phyloP scores from a whole-genome alignment of 64 coral and sea anemone species.

The Orbicella faveolata region DNA sequence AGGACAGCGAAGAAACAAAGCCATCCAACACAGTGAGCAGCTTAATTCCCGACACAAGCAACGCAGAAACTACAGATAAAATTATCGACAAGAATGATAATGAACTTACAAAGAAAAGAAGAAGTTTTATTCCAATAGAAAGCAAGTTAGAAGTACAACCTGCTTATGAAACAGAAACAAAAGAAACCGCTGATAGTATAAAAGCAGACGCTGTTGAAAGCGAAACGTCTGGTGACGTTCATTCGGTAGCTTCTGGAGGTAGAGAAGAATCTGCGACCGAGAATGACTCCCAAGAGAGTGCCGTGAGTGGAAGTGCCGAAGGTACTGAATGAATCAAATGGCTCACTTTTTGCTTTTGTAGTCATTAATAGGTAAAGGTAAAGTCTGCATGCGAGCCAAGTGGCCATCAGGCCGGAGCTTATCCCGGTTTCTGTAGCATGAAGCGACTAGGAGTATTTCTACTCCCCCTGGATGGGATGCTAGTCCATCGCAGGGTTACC shows the following conservation, averaged over 20 bases:
- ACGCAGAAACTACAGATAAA: slow-evolving; percentile 18
- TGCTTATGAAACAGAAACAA: not conserved
- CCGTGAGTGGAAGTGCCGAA: slow-evolving; percentile 12
- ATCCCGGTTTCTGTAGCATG: no score
- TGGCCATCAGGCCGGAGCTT: no score
- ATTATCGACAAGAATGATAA: not conserved
- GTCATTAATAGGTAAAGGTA: no score
- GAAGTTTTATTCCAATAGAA: slow-evolving; percentile 12
- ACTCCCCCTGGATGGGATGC: no score
- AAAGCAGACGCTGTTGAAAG: not conserved
- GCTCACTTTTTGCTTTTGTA: no score
- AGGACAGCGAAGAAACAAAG: slow-evolving; percentile 25
- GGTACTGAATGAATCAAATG: not conserved
- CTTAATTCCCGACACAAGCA: slow-evolving; percentile 13
- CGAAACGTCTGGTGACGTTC: not conserved
- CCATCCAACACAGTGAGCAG: slow-evolving; percentile 1
- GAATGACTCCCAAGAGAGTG: not conserved
- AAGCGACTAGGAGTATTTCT: no score
- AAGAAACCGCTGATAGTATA: slow-evolving; percentile 3
- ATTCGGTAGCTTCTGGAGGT: slow-evolving; percentile 10
- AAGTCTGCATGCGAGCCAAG: no score
- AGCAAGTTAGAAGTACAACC: not conserved
- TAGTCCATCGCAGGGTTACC: no score
- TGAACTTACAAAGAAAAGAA: slow-evolving; percentile 11
- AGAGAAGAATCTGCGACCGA: slow-evolving; percentile 13